Percentiles rank a stretch among this genome's conserved stretches.
These are phyloP conservation scores for Anaspis maculata DNA, from an alignment of 2,888 invertebrate genomes.

Conservation along the genomic window DNA sequence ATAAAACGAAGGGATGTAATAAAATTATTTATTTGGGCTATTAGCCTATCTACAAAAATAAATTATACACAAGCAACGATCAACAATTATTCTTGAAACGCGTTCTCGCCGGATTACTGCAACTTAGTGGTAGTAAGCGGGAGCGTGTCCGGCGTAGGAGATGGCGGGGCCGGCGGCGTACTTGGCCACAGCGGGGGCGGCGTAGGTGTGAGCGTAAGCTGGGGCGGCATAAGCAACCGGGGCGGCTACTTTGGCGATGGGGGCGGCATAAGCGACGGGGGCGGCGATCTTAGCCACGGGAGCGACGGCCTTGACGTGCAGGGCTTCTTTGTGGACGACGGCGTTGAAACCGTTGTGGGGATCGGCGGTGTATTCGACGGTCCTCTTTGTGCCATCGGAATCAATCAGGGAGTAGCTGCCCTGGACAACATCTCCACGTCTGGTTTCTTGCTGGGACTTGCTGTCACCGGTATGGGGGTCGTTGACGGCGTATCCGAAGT, in stretches of 20 bases:
- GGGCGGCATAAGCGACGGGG: slow-evolving; percentile 17
- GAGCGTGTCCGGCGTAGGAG: slow-evolving; percentile 42
- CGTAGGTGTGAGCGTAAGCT: slow-evolving; percentile 32
- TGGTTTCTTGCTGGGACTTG: slow-evolving; percentile 36
- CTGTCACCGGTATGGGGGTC: slow-evolving; percentile 28
- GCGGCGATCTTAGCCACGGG: slow-evolving; percentile 26
- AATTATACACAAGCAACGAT: too few relatives aligned
- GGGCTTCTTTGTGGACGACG: slow-evolving; percentile 44
- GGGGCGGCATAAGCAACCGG: slow-evolving; percentile 32
- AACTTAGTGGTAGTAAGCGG: too few relatives aligned
- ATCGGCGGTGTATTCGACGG: slow-evolving; percentile 47
- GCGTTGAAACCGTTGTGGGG: slow-evolving; percentile 47
- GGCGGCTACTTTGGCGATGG: slow-evolving; percentile 15
- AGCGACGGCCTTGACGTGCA: slow-evolving; percentile 32
- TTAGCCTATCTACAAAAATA: too few relatives aligned
- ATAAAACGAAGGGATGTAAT: too few relatives aligned
- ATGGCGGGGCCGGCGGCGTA: slow-evolving; percentile 12
- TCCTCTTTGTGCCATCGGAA: slow-evolving; percentile 45
- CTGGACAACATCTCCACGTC: slow-evolving; percentile 44
- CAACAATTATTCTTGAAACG: too few relatives aligned
- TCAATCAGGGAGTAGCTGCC: slow-evolving; percentile 46
- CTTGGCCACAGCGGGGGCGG: slow-evolving; percentile 29
- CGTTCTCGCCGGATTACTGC: too few relatives aligned
- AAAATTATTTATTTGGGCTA: too few relatives aligned
- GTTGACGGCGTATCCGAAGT: slow-evolving; percentile 41